Percentiles rank a stretch among this genome's conserved stretches.
These are phyloP conservation scores for Poecile montanus DNA, from an alignment of 2,797 vertebrate species.

Conservation along the genomic window DNA sequence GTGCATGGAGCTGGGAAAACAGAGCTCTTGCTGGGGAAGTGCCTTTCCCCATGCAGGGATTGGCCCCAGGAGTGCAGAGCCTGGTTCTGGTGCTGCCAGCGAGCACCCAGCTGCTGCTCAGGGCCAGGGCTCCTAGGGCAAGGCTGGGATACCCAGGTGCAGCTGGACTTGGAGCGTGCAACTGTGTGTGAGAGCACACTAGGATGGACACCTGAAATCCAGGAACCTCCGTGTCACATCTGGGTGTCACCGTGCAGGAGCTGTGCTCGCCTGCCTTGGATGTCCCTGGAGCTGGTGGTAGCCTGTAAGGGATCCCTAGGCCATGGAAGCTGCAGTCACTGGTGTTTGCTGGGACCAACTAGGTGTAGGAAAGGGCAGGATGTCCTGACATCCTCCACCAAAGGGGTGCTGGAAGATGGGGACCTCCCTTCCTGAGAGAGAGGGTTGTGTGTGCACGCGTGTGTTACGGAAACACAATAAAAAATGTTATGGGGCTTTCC, in stretches of 20 bases:
- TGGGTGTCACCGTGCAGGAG: not conserved
- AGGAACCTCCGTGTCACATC: not conserved
- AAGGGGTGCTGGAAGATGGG: not conserved
- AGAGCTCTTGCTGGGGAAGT: not conserved
- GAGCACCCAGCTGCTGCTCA: not conserved
- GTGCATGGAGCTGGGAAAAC: not conserved
- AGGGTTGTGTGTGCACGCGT: not conserved
- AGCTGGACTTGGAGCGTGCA: not conserved
- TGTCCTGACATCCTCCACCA: not conserved
- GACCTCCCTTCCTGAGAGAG: not conserved
- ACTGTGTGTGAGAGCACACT: rapidly evolving
- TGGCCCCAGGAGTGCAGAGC: not conserved
- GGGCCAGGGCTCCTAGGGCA: not conserved
- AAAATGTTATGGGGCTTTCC: conserved; percentile 62
- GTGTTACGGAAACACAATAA: conserved; percentile 62
- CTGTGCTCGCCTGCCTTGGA: not conserved
- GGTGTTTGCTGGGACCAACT: not conserved
- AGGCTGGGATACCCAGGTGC: not conserved
- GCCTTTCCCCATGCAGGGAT: not conserved
- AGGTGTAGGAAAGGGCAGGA: not conserved
- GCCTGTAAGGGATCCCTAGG: not conserved
- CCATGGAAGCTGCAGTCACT: not conserved
- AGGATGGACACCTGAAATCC: not conserved
- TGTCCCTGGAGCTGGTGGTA: not conserved
- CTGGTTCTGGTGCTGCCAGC: not conserved